These are phyloP conservation scores for Rhinolophus ferrumequinum DNA, from an alignment of 2,113 vertebrate species.

Conservation along the genomic window DNA sequence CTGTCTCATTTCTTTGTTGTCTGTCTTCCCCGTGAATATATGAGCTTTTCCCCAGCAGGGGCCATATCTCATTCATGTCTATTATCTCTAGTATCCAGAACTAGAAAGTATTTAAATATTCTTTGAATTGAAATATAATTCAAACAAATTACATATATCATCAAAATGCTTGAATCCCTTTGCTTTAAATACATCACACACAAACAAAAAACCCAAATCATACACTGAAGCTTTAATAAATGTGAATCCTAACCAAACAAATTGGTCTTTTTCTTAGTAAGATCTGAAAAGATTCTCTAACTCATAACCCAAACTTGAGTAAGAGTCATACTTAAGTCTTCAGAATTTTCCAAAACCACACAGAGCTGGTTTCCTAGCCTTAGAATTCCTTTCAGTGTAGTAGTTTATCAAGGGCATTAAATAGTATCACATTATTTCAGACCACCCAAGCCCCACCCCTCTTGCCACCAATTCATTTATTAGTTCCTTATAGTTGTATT, in stretches of 20 bases:
- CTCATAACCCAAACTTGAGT: constrained; percentile 20
- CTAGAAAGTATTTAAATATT: neutral
- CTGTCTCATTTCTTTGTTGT: neutral
- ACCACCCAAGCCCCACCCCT: neutral
- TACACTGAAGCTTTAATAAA: constrained; percentile 18
- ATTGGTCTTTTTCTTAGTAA: neutral
- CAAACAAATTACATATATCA: constrained; percentile 6
- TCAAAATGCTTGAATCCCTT: constrained; percentile 2
- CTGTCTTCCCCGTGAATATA: neutral
- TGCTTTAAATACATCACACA: neutral
- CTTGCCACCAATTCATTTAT: neutral
- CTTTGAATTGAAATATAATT: constrained; percentile 23
- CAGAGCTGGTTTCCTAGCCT: neutral
- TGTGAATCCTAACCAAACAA: neutral
- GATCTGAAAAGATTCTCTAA: constrained; percentile 25
- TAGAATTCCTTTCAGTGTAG: neutral
- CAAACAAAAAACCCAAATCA: neutral
- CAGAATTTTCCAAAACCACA: constrained; percentile 39
- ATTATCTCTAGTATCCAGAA: neutral
- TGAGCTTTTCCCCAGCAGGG: neutral
- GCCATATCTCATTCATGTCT: neutral
- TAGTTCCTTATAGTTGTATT: neutral
- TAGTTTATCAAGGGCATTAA: neutral
- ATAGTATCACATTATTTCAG: neutral
- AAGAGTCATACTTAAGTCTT: neutral